Conservation (phyloP, 2,797 vertebrate species). For the Saxicola maurus region DNA sequence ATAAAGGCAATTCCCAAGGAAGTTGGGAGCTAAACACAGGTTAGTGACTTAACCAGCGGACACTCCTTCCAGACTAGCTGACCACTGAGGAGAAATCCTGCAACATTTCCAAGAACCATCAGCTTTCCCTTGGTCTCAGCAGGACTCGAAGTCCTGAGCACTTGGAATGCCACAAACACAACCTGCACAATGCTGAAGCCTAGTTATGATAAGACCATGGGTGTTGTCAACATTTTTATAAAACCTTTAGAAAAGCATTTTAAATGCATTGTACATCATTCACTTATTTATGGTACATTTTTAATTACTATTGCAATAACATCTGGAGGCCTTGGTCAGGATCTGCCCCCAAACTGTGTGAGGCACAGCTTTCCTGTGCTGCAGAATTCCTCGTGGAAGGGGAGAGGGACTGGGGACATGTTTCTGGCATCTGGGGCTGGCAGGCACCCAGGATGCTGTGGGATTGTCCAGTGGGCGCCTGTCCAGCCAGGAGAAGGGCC, state of each 20-base stretch:
- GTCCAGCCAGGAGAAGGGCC: slow-evolving; percentile 18
- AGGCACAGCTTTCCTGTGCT: neutral
- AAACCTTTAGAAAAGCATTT: neutral
- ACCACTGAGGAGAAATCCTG: neutral
- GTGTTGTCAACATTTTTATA: neutral
- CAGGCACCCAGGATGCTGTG: slow-evolving; percentile 4
- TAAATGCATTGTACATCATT: neutral
- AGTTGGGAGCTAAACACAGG: neutral
- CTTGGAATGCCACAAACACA: neutral
- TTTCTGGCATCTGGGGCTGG: slow-evolving; percentile 42
- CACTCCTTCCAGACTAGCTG: neutral
- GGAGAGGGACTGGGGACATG: slow-evolving; percentile 39
- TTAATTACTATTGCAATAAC: slow-evolving; percentile 10
- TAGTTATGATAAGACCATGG: neutral
- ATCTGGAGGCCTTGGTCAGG: neutral
- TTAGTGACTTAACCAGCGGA: neutral
- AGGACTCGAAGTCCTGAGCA: neutral
- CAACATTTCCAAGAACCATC: neutral
- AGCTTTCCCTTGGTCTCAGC: neutral
- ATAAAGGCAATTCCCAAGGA: neutral
- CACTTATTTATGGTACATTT: neutral
- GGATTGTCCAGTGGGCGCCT: neutral
- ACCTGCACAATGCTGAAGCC: accelerated
- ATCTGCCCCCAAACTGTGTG: neutral
- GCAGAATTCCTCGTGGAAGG: neutral